A percentile compares a stretch with the other conserved stretches of the same genome.
phyloP scores from a whole-genome alignment of 2,888 invertebrate genomes.

The Campoplex nolae region DNA sequence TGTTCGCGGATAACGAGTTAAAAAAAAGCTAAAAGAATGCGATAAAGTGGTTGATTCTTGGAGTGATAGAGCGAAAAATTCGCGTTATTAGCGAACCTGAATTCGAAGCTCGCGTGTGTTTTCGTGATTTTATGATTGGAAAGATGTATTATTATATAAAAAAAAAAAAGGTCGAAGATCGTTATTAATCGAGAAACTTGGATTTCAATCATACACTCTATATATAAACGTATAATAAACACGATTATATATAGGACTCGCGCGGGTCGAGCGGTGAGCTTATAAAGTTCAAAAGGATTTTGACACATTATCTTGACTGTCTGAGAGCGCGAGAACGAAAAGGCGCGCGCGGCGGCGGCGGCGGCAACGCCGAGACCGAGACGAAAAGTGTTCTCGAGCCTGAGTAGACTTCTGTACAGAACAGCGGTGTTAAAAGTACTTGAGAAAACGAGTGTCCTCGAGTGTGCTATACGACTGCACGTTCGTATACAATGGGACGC shows the following conservation, averaged over 20 bases:
- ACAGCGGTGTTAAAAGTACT: conserved; percentile 24
- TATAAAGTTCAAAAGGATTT: conserved; percentile 19
- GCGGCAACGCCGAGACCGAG: conserved; percentile 6
- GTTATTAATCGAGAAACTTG: conserved; percentile 40
- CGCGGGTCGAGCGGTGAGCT: conserved; percentile 17
- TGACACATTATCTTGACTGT: conserved; percentile 9
- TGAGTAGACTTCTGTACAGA: conserved; percentile 10
- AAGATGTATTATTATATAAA: not conserved
- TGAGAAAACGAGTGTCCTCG: conserved; percentile 40
- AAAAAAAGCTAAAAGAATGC: not conserved
- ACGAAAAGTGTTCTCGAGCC: conserved; percentile 50
- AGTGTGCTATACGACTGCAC: conserved; percentile 19
- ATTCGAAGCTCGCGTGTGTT: conserved; percentile 6
- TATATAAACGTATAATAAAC: not conserved
- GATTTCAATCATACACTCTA: conserved; percentile 25
- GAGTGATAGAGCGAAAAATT: not conserved
- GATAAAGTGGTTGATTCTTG: not conserved
- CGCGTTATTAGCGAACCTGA: conserved; percentile 11
- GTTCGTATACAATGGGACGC: too few relatives aligned
- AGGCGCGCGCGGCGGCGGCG: too few relatives aligned
- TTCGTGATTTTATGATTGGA: not conserved
- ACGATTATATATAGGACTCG: not conserved
- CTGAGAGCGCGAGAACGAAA: conserved; percentile 3
- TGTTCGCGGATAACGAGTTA: too few relatives aligned
- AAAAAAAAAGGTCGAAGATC: conserved; percentile 19